Percentiles rank a stretch among this genome's conserved stretches.
phyloP scores from a whole-genome alignment of 2,888 invertebrate genomes.

The Orthosia incerta region DNA sequence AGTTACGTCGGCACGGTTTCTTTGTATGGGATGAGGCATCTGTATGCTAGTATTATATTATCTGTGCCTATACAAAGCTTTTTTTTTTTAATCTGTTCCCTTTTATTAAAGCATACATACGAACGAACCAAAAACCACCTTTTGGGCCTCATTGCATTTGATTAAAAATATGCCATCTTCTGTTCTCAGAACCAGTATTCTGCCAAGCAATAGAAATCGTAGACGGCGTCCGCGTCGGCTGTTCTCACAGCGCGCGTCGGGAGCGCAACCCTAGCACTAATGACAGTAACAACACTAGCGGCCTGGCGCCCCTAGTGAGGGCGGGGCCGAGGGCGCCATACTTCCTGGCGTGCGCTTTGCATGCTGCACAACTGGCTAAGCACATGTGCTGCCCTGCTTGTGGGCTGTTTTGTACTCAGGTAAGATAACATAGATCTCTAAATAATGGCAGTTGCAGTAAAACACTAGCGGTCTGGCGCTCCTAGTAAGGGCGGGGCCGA shows the following conservation, averaged over 20 bases:
- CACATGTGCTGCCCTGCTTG: slow-evolving; percentile 98
- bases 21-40: too few relatives aligned
- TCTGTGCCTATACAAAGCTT: too few relatives aligned
- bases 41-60: too few relatives aligned
- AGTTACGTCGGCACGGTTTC: too few relatives aligned
- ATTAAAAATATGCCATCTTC: neutral
- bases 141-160: neutral
- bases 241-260: slow-evolving; percentile 92
- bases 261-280: slow-evolving; percentile 59
- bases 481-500: slow-evolving; percentile 93
- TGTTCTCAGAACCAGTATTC: slow-evolving; percentile 89
- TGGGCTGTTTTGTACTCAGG: slow-evolving; percentile 97
- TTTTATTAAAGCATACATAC: too few relatives aligned
- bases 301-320: slow-evolving; percentile 91
- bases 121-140: too few relatives aligned
- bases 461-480: slow-evolving; percentile 77
- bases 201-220: slow-evolving; percentile 95
- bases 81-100: too few relatives aligned
- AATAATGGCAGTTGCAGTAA: slow-evolving; percentile 26
- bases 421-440: slow-evolving; percentile 68
- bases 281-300: slow-evolving; percentile 5
- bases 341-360: slow-evolving; percentile 94
- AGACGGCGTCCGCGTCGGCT: slow-evolving; percentile 94
- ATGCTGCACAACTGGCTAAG: slow-evolving; percentile 93
- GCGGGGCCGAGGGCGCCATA: slow-evolving; percentile 95